Base-by-base conservation (phyloP, 1,140 invertebrate genomes). In the Maconellicoccus hirsutus region DNA sequence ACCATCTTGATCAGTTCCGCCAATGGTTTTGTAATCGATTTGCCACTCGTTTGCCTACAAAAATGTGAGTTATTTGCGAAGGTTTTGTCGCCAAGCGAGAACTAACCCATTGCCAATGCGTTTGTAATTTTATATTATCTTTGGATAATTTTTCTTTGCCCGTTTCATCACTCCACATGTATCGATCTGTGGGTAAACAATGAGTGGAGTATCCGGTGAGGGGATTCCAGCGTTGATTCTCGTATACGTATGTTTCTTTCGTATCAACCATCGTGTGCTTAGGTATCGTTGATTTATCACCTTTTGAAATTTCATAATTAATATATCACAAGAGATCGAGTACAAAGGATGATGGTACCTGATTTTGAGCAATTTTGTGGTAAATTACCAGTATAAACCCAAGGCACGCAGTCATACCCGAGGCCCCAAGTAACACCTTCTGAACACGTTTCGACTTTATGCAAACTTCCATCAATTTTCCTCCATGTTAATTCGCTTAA, bases 201-300 rank as follows among this genome's bases (percentile, higher is more conserved):
- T 89, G 86, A 8, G 87, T 84, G 0, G 90, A 91, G 77, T 93
- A 96, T 19, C 93, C 93, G 72, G 89, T 89, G 0, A 95, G 82
- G 8, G 88, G 91, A 84, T 94, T 95, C 93, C 93, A 96, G 69
- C 92, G 83, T 80, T 96, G 93, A 78, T 96, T 95, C 82, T 96
- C 93, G 79, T 95, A 96, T 4, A 94, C 88, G 77, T 88, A 89
- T 78, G 91, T 91, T 76, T 86, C 88, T 77, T 91, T 88, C 8
- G 87, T 88, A 78, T 94, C 92, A 21, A 85, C 84, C 88, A 93
- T 92, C 2, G 86, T 76, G 79, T 91, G 84, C 29, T 92, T 86
- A 72, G 86, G 87, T 19, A 84, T 82, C 75, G 85, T 88, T 73
- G 83, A 84, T 21, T 82, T 83, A 71, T 84, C 85, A 74, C 87